phyloP scores from a whole-genome alignment of 2,113 vertebrate genomes.

The Delphinus delphis region DNA sequence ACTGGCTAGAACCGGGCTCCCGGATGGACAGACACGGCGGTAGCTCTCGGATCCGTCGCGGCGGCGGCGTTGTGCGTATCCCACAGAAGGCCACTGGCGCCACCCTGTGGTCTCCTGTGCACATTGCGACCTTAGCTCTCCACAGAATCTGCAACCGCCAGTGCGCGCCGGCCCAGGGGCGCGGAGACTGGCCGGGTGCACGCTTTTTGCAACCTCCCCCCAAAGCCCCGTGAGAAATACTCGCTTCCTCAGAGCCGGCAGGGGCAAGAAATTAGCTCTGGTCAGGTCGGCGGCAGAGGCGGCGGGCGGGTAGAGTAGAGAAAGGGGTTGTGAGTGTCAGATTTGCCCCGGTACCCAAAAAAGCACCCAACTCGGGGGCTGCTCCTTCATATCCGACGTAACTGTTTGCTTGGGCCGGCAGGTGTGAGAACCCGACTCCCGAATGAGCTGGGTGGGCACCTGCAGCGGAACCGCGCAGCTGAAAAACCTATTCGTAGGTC shows the following conservation, averaged over 20 bases:
- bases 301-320: background rate
- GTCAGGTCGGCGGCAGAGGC: background rate
- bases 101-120: background rate
- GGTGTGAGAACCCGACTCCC: background rate
- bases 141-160: rapidly evolving
- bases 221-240: background rate
- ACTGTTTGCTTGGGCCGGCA: background rate
- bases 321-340: background rate
- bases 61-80: rapidly evolving
- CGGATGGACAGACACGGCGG: rapidly evolving
- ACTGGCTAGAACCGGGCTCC: rapidly evolving
- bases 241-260: background rate
- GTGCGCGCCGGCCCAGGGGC: rapidly evolving
- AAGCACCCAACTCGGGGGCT: no score
- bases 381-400: rapidly evolving
- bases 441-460: no score
- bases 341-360: no score
- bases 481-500: rapidly evolving
- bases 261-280: background rate
- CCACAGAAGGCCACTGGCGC: background rate
- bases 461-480: rapidly evolving
- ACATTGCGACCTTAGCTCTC: background rate
- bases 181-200: no score
- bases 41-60: background rate
- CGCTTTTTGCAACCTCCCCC: background rate